Conservation (phyloP, 2,797 vertebrate species). For the Pitangus sulphuratus region DNA sequence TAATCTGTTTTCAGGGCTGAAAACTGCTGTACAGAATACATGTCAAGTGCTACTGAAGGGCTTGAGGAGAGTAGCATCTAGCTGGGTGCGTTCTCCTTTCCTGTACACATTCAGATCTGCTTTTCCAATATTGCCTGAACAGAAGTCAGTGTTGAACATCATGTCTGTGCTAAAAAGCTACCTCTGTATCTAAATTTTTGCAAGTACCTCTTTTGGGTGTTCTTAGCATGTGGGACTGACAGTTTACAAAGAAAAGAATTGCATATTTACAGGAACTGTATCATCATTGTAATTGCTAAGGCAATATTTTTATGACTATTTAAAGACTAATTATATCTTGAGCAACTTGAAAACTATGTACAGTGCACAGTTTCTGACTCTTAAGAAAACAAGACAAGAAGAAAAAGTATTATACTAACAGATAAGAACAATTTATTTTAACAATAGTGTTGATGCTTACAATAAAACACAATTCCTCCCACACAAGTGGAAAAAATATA, state of each 20-base stretch:
- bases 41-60: not conserved
- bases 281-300: conserved; percentile 41
- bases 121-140: not conserved
- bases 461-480: conserved; percentile 58
- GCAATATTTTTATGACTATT: conserved; percentile 44
- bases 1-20: not conserved
- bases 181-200: not conserved
- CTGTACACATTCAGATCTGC: not conserved
- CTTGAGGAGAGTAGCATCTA: not conserved
- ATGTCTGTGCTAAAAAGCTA: not conserved
- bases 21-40: not conserved
- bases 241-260: not conserved
- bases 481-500: conserved; percentile 47
- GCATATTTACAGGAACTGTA: conserved; percentile 36
- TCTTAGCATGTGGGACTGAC: not conserved
- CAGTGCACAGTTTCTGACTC: not conserved
- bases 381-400: conserved; percentile 63
- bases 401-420: conserved; percentile 25
- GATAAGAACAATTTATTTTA: conserved; percentile 64
- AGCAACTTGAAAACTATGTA: conserved; percentile 37
- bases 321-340: conserved; percentile 48
- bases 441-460: conserved; percentile 50
- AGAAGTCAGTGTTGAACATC: not conserved
- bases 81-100: not conserved
- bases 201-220: not conserved